phyloP scores from a whole-genome alignment of 2,113 vertebrate genomes.

The Labeo catla region DNA sequence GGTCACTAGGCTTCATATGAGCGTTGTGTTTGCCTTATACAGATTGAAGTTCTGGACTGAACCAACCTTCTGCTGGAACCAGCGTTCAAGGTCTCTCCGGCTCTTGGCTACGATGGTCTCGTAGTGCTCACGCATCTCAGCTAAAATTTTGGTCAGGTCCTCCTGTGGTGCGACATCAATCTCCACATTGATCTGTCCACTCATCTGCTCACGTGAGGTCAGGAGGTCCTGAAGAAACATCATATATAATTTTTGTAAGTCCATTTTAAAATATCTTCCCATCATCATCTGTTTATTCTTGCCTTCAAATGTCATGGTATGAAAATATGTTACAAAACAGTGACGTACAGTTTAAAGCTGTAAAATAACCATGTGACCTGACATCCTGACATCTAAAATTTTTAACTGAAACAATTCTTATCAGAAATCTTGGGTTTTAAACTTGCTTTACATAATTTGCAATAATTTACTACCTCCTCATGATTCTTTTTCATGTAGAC shows the following conservation, averaged over 20 bases:
- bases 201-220: slow-evolving; percentile 59
- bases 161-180: slow-evolving; percentile 69
- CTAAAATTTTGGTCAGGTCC: slow-evolving; percentile 69
- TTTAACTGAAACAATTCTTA: neutral
- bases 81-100: slow-evolving; percentile 77
- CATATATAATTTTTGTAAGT: neutral
- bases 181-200: slow-evolving; percentile 76
- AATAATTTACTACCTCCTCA: slow-evolving; percentile 65
- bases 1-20: too few species aligned
- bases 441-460: neutral
- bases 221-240: slow-evolving; percentile 66
- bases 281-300: neutral
- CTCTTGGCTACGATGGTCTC: slow-evolving; percentile 80
- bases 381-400: neutral
- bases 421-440: neutral
- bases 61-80: slow-evolving; percentile 66
- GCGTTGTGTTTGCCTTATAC: neutral
- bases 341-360: neutral
- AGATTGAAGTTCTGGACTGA: neutral
- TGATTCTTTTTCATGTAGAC: slow-evolving; percentile 74
- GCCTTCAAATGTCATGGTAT: too few species aligned
- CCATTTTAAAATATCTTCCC: neutral
- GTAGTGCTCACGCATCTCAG: slow-evolving; percentile 82
- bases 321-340: neutral
- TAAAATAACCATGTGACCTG: neutral